Evolutionary conservation across 2,888 invertebrate species (phyloP).

Genomic region (Parnassius orleans): DNA sequence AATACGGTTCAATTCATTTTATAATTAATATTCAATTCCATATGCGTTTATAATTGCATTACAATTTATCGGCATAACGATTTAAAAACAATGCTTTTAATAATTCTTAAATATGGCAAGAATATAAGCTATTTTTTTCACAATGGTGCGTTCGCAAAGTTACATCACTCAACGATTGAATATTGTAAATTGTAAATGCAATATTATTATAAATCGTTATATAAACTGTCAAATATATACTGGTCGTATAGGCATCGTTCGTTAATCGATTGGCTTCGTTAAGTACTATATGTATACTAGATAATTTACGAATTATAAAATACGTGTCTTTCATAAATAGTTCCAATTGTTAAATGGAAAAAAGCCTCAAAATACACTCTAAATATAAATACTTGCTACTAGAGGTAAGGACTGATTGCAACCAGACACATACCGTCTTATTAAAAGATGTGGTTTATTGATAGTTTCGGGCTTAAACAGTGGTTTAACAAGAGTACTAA

Average conservation of each 20-base stretch:
- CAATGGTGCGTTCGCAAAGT: constrained; percentile 16
- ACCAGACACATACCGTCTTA: constrained; percentile 4
- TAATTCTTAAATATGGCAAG: constrained; percentile 26
- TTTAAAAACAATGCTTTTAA: constrained; percentile 9
- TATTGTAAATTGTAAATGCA: constrained; percentile 25
- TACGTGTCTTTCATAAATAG: constrained; percentile 50
- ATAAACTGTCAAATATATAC: constrained; percentile 6
- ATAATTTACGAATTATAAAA: constrained; percentile 37
- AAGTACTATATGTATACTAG: constrained; percentile 38
- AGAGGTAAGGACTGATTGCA: constrained; percentile 27
- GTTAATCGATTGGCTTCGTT: constrained; percentile 46
- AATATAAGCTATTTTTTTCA: constrained; percentile 13
- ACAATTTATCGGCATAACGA: too few species aligned
- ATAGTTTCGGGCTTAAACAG: too few species aligned
- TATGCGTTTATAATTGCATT: constrained; percentile 4
- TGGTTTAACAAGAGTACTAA: too few species aligned
- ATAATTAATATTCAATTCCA: constrained; percentile 17
- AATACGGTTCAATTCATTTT: background rate
- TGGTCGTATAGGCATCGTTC: constrained; percentile 14
- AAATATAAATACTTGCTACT: constrained; percentile 53
- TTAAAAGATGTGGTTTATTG: too few species aligned
- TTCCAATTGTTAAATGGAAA: constrained; percentile 48
- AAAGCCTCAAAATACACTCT: constrained; percentile 68
- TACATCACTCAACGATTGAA: constrained; percentile 14
- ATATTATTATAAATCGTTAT: constrained; percentile 5